Conservation (phyloP, 2,113 vertebrate genomes). For the Siphamia tubifer region DNA sequence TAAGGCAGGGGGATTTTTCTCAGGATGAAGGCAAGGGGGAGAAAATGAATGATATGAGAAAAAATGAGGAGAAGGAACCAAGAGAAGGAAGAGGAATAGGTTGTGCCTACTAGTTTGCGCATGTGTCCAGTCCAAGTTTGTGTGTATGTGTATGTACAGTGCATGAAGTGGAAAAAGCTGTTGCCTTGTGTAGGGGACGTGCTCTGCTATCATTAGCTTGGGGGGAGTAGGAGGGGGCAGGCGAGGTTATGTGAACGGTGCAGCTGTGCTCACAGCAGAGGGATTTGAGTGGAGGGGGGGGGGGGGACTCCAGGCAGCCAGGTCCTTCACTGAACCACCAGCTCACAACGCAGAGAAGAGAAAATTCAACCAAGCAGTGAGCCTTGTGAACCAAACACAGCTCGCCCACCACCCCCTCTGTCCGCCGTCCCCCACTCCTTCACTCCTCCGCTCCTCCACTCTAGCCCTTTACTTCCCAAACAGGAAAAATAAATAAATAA, state of each 20-base stretch:
- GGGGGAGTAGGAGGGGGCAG: conserved; percentile 71
- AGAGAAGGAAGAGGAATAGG: conserved; percentile 47
- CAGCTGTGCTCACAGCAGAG: conserved; percentile 80
- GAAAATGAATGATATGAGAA: conserved; percentile 76
- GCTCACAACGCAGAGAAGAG: conserved; percentile 58
- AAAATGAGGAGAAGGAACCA: conserved; percentile 60
- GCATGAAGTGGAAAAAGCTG: conserved; percentile 85
- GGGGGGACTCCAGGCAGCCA: conserved; percentile 72
- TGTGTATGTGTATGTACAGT: conserved; percentile 20
- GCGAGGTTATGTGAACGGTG: conserved; percentile 86
- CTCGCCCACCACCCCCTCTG: conserved; percentile 38
- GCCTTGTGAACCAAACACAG: conserved; percentile 72
- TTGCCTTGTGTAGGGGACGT: conserved; percentile 81
- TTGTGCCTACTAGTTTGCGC: conserved; percentile 68
- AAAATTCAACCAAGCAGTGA: conserved; percentile 35
- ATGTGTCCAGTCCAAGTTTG: conserved; percentile 7
- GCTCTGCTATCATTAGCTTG: conserved; percentile 84
- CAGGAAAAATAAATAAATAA: conserved; percentile 74
- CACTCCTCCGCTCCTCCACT: conserved; percentile 58
- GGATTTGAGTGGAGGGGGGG: conserved; percentile 77
- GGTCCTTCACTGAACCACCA: conserved; percentile 79
- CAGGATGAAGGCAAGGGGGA: conserved; percentile 71
- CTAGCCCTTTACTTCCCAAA: conserved; percentile 64
- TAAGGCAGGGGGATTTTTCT: conserved; percentile 72
- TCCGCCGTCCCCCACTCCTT: conserved; percentile 20